Conservation (phyloP, 1,140 invertebrate genomes). For the Spodoptera frugiperda region DNA sequence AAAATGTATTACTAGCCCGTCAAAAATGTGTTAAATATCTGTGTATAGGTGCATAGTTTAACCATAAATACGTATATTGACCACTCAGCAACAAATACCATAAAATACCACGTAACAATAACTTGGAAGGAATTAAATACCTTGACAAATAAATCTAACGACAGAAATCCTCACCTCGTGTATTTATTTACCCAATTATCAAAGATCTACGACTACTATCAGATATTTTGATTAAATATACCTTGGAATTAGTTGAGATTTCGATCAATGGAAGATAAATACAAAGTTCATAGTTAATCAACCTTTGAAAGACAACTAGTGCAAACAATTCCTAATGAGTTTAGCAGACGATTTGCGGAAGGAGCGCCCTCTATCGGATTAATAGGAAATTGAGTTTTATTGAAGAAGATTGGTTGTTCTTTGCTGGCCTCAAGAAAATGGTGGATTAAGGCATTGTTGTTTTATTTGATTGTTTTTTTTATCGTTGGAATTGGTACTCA, state of each 20-base stretch:
- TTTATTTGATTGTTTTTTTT: background rate
- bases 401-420: background rate
- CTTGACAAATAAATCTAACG: too few species aligned
- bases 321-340: constrained; percentile 16
- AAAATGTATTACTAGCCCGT: too few species aligned
- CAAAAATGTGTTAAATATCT: too few species aligned
- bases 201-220: background rate
- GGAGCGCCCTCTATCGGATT: background rate
- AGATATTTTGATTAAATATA: constrained; percentile 1
- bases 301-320: constrained; percentile 7
- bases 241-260: background rate
- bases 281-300: constrained; percentile 8
- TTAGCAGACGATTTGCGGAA: background rate
- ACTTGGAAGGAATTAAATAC: too few species aligned
- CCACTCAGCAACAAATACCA: too few species aligned
- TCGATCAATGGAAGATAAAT: background rate
- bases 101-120: too few species aligned
- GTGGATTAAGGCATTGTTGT: background rate
- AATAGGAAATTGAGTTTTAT: background rate
- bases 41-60: too few species aligned
- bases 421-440: background rate
- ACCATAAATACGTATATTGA: too few species aligned
- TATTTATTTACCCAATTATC: background rate
- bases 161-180: too few species aligned
- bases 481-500: too few species aligned